Base-by-base conservation (phyloP, 2,797 vertebrate genomes). In the Hydrophis major region DNA sequence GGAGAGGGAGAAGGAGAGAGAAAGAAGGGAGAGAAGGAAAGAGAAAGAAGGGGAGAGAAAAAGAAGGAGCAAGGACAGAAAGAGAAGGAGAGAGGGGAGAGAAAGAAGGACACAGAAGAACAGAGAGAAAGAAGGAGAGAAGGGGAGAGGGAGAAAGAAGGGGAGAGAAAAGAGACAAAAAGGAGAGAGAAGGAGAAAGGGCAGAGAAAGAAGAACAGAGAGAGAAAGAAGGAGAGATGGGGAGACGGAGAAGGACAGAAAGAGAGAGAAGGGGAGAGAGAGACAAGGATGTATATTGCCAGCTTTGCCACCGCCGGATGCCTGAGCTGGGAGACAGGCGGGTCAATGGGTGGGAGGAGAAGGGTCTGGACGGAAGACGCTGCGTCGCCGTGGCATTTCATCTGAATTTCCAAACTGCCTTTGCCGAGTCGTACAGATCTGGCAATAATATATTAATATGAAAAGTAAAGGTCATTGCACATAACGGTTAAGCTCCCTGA, bases 401-500 rank as follows among this genome's bases (percentile, higher is more conserved):
- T 98, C 97, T 98, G 98, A 98, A 98, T 98, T 98, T 98, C 98
- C 98, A 99, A 97, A 98, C 98, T 98, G 98, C 98, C 97, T 98
- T 98, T 97, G 98, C 98, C 98, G 98, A 98, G 98, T 98, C 98
- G 97, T 98, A 97, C 96, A 98, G 98, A 98, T 98, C 99, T 98
- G 97, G 98, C 97, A 98, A 97, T 98, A 96, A 98, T 98, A 98
- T 99, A 99, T 99, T 99, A 98, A 98, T 99, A 99, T 99, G 99
- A 99, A 99, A 99, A 98, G 98, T 98, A 99, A 99, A 99, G 99
- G 99, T 99, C 99, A 99, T 97, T 98, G 97, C 96, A 97, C 97
- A 97, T 98, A 97, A 97, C 97, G 95, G 98, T 97, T 99, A 99
- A 99, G 98, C 99, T 99, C 98, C 97, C 98, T 99, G 98, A 99